Evolutionary conservation across 2,113 vertebrate genomes (phyloP), one percentile per base, ranked within the genome.

Genomic region (Macrotus californicus): DNA sequence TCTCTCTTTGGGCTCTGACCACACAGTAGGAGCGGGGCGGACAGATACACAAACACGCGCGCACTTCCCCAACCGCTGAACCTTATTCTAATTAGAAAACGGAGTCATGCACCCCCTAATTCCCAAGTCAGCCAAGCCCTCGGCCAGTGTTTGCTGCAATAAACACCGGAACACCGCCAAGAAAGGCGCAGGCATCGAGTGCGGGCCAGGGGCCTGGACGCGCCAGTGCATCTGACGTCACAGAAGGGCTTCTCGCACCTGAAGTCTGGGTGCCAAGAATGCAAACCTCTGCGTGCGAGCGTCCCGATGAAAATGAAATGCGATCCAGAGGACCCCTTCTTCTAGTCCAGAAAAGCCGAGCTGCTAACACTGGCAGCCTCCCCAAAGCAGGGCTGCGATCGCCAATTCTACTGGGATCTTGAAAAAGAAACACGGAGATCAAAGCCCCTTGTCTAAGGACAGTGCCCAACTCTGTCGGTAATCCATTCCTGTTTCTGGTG

Each of bases 241-340:
- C 88, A 96, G 81, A 70, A 91, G 48, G 34, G 39, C 82, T 72
- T 21, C 4, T 39, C 19, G 70, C 80, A 95, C 79, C 89, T 66
- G 6, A 73, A 96, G 76, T 82, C 64, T 70, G 54, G 80, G 46
- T 48, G 31, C 76, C 29, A 50, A 34, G 83, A 31, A 31, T 76
- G 50, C 19, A 22, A n/a, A 66, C 56, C 79, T 75, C 73, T 87
- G 61, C 13, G 12, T 15, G 22, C 50, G 22, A 46, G 48, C 46
- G 6, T 54, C 43, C 29, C 31, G 13, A 41, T 50, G 70, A 22
- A 83, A 94, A 87, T 18, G 14, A 76, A n/a, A 54, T 46, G 21
- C 41, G 14, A 34, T 11, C 72, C 72, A 52, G 50, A 43, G 43
- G 70, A 59, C 9, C 22, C 52, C 22, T 91, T 80, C n/a, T 8